Evolutionary conservation across 2,797 vertebrate species (phyloP).

Genomic region (Pachyuromys duprasi): DNA sequence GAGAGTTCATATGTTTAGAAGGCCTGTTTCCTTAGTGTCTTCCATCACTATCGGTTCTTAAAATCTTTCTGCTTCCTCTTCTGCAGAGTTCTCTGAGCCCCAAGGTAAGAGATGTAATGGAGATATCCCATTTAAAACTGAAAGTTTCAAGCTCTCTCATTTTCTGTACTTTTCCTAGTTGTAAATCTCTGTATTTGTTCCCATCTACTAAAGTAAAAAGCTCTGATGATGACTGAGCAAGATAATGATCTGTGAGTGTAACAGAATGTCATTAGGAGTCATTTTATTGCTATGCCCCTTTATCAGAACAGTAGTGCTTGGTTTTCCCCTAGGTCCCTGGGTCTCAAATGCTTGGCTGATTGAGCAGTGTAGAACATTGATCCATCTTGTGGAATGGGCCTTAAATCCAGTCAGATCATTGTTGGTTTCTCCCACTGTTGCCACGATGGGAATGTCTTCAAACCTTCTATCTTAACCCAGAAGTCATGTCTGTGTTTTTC

Average conservation of each 20-base stretch:
- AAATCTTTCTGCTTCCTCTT: not conserved
- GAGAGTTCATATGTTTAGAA: not conserved
- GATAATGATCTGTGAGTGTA: not conserved
- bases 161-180: not conserved
- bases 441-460: not conserved
- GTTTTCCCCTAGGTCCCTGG: not conserved
- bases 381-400: not conserved
- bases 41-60: not conserved
- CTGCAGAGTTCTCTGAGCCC: not conserved
- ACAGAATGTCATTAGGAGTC: not conserved
- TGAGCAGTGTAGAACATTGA: not conserved
- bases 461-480: not conserved
- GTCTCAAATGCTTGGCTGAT: not conserved
- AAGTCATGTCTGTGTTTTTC: not conserved
- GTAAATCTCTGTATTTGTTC: not conserved
- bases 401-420: not conserved
- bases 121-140: not conserved
- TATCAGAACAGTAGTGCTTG: not conserved
- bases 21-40: not conserved
- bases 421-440: not conserved
- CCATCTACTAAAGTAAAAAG: not conserved
- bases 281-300: not conserved
- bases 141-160: not conserved
- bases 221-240: not conserved
- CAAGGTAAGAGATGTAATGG: not conserved